phyloP scores from a whole-genome alignment of 2,888 invertebrate species.

The Cylindroiulus punctatus region DNA sequence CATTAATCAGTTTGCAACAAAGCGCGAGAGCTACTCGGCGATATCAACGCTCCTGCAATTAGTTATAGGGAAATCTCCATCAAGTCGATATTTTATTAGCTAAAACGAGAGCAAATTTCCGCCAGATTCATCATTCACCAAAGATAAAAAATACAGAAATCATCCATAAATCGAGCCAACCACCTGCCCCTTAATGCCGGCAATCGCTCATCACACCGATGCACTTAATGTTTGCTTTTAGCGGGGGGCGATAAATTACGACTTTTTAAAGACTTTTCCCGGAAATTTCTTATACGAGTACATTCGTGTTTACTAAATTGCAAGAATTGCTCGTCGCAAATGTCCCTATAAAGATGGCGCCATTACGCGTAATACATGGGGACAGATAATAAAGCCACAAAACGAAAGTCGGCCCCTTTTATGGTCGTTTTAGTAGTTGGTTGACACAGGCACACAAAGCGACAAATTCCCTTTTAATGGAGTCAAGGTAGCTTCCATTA shows the following conservation, averaged over 20 bases:
- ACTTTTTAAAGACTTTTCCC: background rate
- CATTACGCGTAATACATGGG: background rate
- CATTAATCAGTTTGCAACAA: background rate
- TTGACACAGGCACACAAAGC: slow-evolving; percentile 6
- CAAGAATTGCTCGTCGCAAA: background rate
- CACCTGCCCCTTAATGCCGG: background rate
- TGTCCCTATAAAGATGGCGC: background rate
- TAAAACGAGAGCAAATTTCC: background rate
- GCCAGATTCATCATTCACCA: background rate
- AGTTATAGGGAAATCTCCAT: slow-evolving; percentile 3
- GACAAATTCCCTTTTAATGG: slow-evolving; percentile 38
- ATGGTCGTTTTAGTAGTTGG: background rate
- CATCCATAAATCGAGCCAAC: background rate
- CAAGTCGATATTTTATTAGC: background rate
- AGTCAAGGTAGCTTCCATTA: background rate
- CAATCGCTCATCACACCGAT: background rate
- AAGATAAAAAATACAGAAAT: slow-evolving; percentile 9
- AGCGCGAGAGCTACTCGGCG: background rate
- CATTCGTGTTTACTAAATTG: background rate
- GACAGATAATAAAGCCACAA: background rate
- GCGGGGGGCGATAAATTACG: background rate
- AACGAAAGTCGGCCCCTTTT: background rate
- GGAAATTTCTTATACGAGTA: background rate
- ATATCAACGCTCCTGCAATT: background rate
- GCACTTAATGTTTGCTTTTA: slow-evolving; percentile 3